Base-by-base conservation (phyloP, 2,888 invertebrate species). In the Orchesellides sinensis region DNA sequence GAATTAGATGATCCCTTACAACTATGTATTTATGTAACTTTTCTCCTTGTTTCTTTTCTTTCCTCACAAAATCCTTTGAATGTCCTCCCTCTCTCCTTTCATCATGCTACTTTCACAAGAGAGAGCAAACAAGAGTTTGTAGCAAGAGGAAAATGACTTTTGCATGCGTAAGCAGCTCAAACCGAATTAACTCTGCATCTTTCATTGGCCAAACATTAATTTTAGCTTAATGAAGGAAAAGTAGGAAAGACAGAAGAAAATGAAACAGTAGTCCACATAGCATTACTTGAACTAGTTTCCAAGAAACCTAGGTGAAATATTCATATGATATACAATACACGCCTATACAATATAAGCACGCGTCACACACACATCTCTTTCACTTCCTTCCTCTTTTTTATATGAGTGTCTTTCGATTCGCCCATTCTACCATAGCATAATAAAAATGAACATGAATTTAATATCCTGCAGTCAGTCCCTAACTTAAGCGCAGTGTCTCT, bases 181-280 rank as follows among this genome's bases (percentile, higher is more conserved):
- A 59, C 35, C 25, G 54, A 72, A 72, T 72, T 72, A 72, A 56
- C 40, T 40, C 56, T 72, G 70, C 70, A 72, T 72, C 70, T 40
- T 72, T 72, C 70, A 72, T 72, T 72, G 70, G 70, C 40, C 70
- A 23, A 54, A 35, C 70, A 72, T 72, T 72, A 72, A 72, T 54
- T 72, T 72, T 25, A 25, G 54, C 40, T 40, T 72, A 72, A 72
- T 54, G 54, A 72, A 54, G 54, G 40, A 23, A 35, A 63, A 52
- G 12, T n/a, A 47, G 47, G 68, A 21, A 29, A 66, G 49, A 32
- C 35, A 52, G 40, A 69, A n/a, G n/a, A n/a, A n/a, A 6, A 12
- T 6, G 19, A 17, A 52, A 17, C n/a, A n/a, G n/a, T n/a, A n/a
- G n/a, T n/a, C n/a, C n/a, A n/a, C n/a, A n/a, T n/a, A n/a, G n/a